phyloP scores from a whole-genome alignment of 2,888 invertebrate species.

The Eristalis arbustorum region DNA sequence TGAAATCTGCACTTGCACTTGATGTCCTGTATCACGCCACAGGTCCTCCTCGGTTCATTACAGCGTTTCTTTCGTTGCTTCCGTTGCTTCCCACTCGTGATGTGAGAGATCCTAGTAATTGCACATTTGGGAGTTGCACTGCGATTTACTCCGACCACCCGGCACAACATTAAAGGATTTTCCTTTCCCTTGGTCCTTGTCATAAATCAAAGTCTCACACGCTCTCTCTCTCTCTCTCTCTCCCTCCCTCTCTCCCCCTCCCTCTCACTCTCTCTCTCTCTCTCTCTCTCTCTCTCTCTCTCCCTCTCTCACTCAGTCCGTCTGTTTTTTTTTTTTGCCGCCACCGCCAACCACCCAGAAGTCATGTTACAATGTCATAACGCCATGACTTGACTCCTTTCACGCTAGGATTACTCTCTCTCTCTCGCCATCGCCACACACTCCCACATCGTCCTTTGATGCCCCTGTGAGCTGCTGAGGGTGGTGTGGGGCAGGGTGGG shows the following conservation, averaged over 20 bases:
- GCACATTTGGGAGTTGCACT: slow-evolving; percentile 62
- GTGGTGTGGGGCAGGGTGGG: slow-evolving; percentile 28
- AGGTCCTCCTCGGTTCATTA: slow-evolving; percentile 35
- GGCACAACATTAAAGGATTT: background rate
- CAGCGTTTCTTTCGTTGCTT: background rate
- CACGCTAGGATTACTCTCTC: slow-evolving; percentile 36
- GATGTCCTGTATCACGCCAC: slow-evolving; percentile 52
- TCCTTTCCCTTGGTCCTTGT: background rate
- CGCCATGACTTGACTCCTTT: slow-evolving; percentile 47
- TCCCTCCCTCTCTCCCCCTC: background rate
- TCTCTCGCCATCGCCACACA: slow-evolving; percentile 15
- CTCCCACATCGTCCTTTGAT: slow-evolving; percentile 40
- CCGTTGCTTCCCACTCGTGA: background rate
- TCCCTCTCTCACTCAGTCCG: background rate
- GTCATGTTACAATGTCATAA: slow-evolving; percentile 66
- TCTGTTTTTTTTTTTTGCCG: background rate
- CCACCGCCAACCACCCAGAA: slow-evolving; percentile 5
- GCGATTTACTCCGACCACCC: slow-evolving; percentile 43
- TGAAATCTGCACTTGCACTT: slow-evolving; percentile 54
- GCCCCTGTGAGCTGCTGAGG: no score
- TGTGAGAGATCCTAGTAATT: slow-evolving; percentile 50
- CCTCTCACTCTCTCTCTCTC: background rate
- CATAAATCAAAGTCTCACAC: slow-evolving; percentile 50
- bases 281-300: no score
- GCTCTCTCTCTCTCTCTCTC: background rate